phyloP scores from a whole-genome alignment of 92 coral and sea anemone species.

The Umimayanthus chanpuru region DNA sequence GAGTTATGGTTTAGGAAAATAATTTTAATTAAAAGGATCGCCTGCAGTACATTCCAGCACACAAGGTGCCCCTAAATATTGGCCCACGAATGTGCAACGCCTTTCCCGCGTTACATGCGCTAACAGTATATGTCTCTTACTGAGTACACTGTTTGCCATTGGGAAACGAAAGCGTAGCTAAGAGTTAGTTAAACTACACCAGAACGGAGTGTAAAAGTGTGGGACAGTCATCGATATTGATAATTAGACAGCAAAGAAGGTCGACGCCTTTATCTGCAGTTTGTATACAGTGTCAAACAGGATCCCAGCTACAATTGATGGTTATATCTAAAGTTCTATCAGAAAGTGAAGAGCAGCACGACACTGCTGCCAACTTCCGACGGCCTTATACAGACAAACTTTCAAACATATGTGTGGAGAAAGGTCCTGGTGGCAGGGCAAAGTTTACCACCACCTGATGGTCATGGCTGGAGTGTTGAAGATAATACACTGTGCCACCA shows the following conservation, averaged over 20 bases:
- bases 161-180: not conserved
- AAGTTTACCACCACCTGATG: conserved; percentile 23
- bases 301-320: conserved; percentile 34
- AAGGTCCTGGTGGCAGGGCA: not conserved
- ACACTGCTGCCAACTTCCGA: conserved; percentile 43
- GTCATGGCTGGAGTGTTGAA: conserved; percentile 13
- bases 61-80: not conserved
- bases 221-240: not conserved
- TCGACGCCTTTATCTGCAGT: conserved; percentile 44
- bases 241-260: conserved; percentile 27
- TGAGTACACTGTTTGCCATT: not conserved
- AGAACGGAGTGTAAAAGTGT: conserved; percentile 5
- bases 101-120: conserved; percentile 33
- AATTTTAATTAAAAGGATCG: conserved; percentile 19
- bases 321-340: conserved; percentile 17
- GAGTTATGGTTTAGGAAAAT: conserved; percentile 44
- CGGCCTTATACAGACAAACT: conserved; percentile 38
- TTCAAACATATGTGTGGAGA: conserved; percentile 45
- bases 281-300: conserved; percentile 24
- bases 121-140: conserved; percentile 15
- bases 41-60: not conserved
- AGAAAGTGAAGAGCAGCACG: conserved; percentile 24
- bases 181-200: conserved; percentile 11
- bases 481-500: not conserved
- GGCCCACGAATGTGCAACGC: conserved; percentile 12